Evolutionary conservation across 2,797 vertebrate species (phyloP), one percentile per base, ranked within the genome.

Genomic region (Pelobates cultripes): DNA sequence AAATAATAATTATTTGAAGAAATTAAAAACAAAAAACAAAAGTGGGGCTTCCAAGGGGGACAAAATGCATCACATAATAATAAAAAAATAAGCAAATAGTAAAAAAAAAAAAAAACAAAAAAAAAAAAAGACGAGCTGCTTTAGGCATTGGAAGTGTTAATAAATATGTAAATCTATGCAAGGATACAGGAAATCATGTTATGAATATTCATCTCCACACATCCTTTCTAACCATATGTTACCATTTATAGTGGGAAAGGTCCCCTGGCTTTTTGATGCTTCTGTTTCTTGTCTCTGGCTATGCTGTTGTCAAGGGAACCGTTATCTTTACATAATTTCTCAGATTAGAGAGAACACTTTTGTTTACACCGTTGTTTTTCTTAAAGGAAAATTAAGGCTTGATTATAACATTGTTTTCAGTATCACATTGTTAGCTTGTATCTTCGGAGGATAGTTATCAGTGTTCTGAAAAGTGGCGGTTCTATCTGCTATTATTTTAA

Each of bases 291-390:
- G 80, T 69, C 43, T 86, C 78, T 82, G 85, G 82, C 7, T 17
- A 10, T 85, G 75, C 73, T 57, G 89, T 90, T 88, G 93, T 90
- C 91, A 94, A 89, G 91, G 91, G 88, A 90, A 94, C 91, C 28
- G 73, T 84, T 87, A 75, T 88, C 86, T 88, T 83, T 90, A 80
- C 44, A 42, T 40, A 73, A 55, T 60, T 57, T 8, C 63, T 68
- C 42, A 45, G n/a, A 44, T 71, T 51, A 44, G n/a, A 47, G 15
- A 71, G 5, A 71, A 47, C 51, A 60, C 57, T 13, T 3, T 4
- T 60, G 57, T 60, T 60, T 60, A 15, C 15, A 60, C 1, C 2
- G 14, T 60, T 60, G 12, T 60, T n/a, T 14, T 60, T 60, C 57
- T 60, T 17, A 60, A 60, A 60, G 57, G 57, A 13, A 13, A 13